phyloP scores from a whole-genome alignment of 2,797 vertebrate genomes.

The Cyclura pinguis region DNA sequence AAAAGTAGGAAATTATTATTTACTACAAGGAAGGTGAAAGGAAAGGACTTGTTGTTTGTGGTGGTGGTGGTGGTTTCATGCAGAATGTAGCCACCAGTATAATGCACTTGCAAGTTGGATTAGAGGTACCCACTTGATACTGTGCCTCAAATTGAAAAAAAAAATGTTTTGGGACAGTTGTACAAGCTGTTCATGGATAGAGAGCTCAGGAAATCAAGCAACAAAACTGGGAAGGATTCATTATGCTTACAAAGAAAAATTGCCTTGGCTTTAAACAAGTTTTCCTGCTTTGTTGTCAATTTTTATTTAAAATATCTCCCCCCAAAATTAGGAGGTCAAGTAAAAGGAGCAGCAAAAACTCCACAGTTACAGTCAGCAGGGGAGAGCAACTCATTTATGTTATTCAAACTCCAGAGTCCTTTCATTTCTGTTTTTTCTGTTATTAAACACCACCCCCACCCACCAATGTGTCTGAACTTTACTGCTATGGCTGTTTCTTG shows the following conservation, averaged over 20 bases:
- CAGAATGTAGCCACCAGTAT: too few relatives aligned
- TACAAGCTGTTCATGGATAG: conserved; percentile 26
- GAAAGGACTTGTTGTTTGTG: too few relatives aligned
- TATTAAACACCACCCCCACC: conserved; percentile 47
- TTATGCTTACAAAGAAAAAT: conserved; percentile 51
- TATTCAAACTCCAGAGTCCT: conserved; percentile 52
- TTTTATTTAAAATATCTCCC: conserved; percentile 40
- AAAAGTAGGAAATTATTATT: too few relatives aligned
- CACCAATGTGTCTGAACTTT: conserved; percentile 53
- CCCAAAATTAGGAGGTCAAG: conserved; percentile 28
- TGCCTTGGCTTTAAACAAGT: neutral
- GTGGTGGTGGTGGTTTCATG: too few relatives aligned
- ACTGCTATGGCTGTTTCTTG: conserved; percentile 57
- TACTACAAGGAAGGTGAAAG: too few relatives aligned
- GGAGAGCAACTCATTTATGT: conserved; percentile 45
- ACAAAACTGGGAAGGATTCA: conserved; percentile 37
- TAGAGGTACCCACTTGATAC: neutral
- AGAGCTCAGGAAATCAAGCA: neutral
- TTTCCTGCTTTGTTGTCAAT: neutral
- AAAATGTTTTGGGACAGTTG: neutral
- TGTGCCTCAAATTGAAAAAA: neutral
- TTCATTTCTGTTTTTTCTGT: conserved; percentile 50
- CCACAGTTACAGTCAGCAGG: conserved; percentile 27
- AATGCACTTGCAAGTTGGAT: too few relatives aligned
- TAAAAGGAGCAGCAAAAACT: conserved; percentile 22